Base-by-base conservation (phyloP, 2,113 vertebrate species). In the Tetraodon nigroviridis region DNA sequence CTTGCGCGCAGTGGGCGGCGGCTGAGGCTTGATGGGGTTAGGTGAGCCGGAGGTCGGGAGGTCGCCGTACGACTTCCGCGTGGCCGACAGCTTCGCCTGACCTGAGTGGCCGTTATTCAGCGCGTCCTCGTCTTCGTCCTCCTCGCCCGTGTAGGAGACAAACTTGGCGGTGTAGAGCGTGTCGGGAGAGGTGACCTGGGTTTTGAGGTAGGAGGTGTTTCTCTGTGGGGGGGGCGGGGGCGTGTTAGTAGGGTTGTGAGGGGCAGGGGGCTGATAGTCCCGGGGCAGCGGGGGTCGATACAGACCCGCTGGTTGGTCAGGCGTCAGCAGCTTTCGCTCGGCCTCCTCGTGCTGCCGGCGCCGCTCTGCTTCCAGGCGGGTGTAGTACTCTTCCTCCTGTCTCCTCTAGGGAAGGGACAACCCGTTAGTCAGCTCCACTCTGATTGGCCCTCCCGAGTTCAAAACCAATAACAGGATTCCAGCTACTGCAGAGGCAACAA, bases 141-240 rank as follows among this genome's bases (percentile, higher is more conserved):
- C 89, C 1, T 94, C 93, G 82, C 94, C 94, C 85, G 89, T 88
- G 91, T 94, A 97, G 55, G 95, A 91, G 84, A 98, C 93, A 86
- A 97, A 94, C 93, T 92, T 98, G 94, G 97, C 96, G 87, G 96
- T 97, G 92, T 95, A 98, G 90, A 99, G 90, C 83, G 93, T 92
- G 92, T 98, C 95, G 58, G 96, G 95, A 89, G 96, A 97, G 86
- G 93, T 88, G 89, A 92, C 93, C 92, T 96, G 96, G 60, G 95
- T 94, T 96, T 98, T 98, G 92, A 98, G 95, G 95, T 94, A 96
- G 91, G 95, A 97, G 88, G 95, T 90, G 84, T 96, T 94, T 92
- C 95, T 94, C 91, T 98, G 96, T 81, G 96, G 95, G 60, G 95
- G 97, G 86, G 94, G 93, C 64, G 96, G 96, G 87, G 97, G 96